Conservation (phyloP, 2,888 invertebrate species). For the Meteorus cinctellus region DNA sequence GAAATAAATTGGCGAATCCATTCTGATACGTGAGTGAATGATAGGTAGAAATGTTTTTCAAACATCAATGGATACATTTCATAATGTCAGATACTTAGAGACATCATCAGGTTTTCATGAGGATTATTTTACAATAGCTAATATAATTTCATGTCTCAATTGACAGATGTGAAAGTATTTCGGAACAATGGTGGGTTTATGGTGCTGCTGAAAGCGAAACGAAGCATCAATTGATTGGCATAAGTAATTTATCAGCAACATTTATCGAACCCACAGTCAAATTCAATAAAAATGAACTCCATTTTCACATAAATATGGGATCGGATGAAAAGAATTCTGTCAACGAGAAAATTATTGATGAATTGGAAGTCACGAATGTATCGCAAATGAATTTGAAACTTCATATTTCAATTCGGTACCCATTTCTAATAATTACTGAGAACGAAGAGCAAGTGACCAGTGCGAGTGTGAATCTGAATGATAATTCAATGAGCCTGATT, state of each 20-base stretch:
- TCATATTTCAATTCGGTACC: conserved; percentile 74
- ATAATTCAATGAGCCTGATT: conserved; percentile 53
- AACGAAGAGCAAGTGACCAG: conserved; percentile 51
- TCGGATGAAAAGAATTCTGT: conserved; percentile 72
- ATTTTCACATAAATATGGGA: conserved; percentile 75
- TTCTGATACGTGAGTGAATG: conserved; percentile 54
- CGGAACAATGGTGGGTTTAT: conserved; percentile 78
- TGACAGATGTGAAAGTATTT: conserved; percentile 67
- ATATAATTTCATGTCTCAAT: not conserved
- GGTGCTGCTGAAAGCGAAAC: conserved; percentile 76
- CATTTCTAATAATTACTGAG: conserved; percentile 70
- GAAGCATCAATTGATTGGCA: conserved; percentile 75
- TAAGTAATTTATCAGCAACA: conserved; percentile 75
- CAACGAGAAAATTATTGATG: conserved; percentile 73
- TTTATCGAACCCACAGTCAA: conserved; percentile 78
- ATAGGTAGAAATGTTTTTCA: not conserved
- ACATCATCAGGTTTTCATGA: too few relatives aligned
- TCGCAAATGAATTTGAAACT: conserved; percentile 75
- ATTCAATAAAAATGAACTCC: conserved; percentile 74
- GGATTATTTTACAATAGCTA: too few relatives aligned
- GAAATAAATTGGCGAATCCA: conserved; percentile 56
- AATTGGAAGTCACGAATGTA: conserved; percentile 76
- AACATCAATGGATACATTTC: too few relatives aligned
- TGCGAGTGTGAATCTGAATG: conserved; percentile 52
- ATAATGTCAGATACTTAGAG: too few relatives aligned